phyloP scores from a whole-genome alignment of 1,140 invertebrate genomes.

The Nebria ingens region DNA sequence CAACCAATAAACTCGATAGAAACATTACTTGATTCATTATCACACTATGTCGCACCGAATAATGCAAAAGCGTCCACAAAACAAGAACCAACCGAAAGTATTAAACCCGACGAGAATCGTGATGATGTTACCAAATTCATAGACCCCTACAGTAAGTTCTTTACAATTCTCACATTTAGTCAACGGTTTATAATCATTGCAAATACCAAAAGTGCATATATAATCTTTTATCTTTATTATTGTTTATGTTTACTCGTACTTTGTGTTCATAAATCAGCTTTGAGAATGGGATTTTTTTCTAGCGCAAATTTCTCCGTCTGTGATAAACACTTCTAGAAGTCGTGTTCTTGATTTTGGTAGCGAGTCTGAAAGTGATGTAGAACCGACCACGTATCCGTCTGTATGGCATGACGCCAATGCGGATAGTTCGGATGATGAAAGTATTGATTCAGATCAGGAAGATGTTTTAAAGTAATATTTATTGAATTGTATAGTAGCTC shows the following conservation, averaged over 20 bases:
- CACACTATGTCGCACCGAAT: slow-evolving; percentile 40
- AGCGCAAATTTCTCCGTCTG: slow-evolving; percentile 48
- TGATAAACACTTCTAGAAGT: slow-evolving; percentile 42
- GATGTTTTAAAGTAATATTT: slow-evolving; percentile 66
- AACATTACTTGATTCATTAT: slow-evolving; percentile 42
- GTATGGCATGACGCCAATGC: slow-evolving; percentile 52
- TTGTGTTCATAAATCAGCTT: no score
- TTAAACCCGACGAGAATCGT: slow-evolving; percentile 27
- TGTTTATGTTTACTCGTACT: no score
- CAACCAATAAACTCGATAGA: slow-evolving; percentile 49
- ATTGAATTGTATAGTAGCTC: slow-evolving; percentile 9
- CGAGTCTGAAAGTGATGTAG: slow-evolving; percentile 62
- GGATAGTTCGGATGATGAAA: slow-evolving; percentile 65
- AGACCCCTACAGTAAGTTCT: slow-evolving; percentile 45
- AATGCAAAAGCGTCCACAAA: slow-evolving; percentile 22
- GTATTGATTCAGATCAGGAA: slow-evolving; percentile 65
- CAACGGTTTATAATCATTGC: background rate
- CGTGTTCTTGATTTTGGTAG: slow-evolving; percentile 56
- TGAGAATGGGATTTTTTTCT: slow-evolving; percentile 23
- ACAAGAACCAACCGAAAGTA: slow-evolving; percentile 25
- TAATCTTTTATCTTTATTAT: no score
- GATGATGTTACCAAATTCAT: slow-evolving; percentile 24
- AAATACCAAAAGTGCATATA: slow-evolving; percentile 7
- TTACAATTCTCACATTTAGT: slow-evolving; percentile 11
- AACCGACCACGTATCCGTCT: slow-evolving; percentile 50